These are phyloP conservation scores for Psittacara wagleri DNA, from an alignment of 2,113 vertebrate species.

Conservation along the genomic window DNA sequence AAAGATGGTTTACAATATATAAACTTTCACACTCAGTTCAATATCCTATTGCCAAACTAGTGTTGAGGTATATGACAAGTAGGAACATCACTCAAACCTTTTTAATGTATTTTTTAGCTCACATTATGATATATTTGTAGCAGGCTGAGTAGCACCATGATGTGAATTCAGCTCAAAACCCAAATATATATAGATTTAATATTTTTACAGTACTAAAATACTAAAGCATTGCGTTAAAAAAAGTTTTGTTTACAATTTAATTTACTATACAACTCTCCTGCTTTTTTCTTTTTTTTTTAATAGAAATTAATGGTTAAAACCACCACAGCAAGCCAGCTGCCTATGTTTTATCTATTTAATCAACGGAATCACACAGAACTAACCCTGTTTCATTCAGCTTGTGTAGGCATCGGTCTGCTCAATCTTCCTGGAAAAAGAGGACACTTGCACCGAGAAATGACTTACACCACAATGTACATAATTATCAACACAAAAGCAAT, in stretches of 20 bases:
- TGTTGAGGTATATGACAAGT: conserved; percentile 99
- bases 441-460: conserved; percentile 56
- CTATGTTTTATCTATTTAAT: conserved; percentile 71
- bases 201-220: conserved; percentile 94
- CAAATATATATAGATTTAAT: conserved; percentile 82
- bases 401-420: conserved; percentile 72
- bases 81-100: conserved; percentile 89
- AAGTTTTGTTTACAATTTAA: conserved; percentile 88
- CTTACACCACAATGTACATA: conserved; percentile 56
- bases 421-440: conserved; percentile 67
- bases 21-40: conserved; percentile 80
- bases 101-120: conserved; percentile 82
- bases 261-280: conserved; percentile 96
- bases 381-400: conserved; percentile 86
- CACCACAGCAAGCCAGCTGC: conserved; percentile 96
- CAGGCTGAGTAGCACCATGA: conserved; percentile 96
- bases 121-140: conserved; percentile 89
- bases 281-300: conserved; percentile 77
- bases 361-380: conserved; percentile 74
- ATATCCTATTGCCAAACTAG: conserved; percentile 94
- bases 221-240: conserved; percentile 87
- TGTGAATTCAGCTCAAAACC: conserved; percentile 87
- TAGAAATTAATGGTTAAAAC: conserved; percentile 90
- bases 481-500: conserved; percentile 59
- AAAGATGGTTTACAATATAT: conserved; percentile 77